These are phyloP conservation scores for Drosophila subsilvestris DNA, from an alignment of 2,888 invertebrate species.

Conservation along the genomic window DNA sequence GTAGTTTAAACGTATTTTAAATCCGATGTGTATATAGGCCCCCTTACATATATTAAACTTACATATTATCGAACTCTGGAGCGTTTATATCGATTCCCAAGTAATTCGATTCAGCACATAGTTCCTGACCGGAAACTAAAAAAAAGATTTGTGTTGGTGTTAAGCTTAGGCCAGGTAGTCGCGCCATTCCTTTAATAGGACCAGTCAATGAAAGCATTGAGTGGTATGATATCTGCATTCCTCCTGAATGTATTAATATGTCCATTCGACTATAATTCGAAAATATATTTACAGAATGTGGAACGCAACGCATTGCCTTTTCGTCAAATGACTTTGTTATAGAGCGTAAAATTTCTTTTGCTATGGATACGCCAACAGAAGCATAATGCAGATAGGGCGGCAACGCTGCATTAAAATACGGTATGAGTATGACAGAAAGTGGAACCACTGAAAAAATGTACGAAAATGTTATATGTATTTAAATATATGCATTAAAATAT, in stretches of 20 bases:
- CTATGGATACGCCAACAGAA: conserved; percentile 83
- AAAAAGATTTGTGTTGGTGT: conserved; percentile 84
- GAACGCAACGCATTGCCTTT: conserved; percentile 84
- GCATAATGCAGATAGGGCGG: conserved; percentile 84
- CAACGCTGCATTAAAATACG: conserved; percentile 82
- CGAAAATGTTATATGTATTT: not conserved
- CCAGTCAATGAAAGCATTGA: conserved; percentile 84
- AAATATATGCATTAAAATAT: not conserved
- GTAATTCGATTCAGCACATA: conserved; percentile 83
- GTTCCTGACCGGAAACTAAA: conserved; percentile 83
- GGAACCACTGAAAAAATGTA: conserved; percentile 83
- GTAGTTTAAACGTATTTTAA: too few species aligned
- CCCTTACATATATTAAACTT: conserved; percentile 49
- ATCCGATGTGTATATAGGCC: too few species aligned
- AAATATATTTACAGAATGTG: conserved; percentile 83
- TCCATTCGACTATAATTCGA: conserved; percentile 84
- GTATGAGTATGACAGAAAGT: conserved; percentile 83
- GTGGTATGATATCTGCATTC: conserved; percentile 84
- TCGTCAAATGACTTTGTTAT: conserved; percentile 84
- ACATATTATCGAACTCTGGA: conserved; percentile 83
- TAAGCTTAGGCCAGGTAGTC: conserved; percentile 83
- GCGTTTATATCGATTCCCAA: conserved; percentile 82
- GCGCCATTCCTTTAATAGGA: conserved; percentile 83
- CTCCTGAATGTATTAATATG: conserved; percentile 83
- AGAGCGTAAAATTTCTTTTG: conserved; percentile 84